Percentiles rank a stretch among this genome's conserved stretches.
These are phyloP conservation scores for Seladonia tumulorum DNA, from an alignment of 2,888 invertebrate species.

Conservation along the genomic window DNA sequence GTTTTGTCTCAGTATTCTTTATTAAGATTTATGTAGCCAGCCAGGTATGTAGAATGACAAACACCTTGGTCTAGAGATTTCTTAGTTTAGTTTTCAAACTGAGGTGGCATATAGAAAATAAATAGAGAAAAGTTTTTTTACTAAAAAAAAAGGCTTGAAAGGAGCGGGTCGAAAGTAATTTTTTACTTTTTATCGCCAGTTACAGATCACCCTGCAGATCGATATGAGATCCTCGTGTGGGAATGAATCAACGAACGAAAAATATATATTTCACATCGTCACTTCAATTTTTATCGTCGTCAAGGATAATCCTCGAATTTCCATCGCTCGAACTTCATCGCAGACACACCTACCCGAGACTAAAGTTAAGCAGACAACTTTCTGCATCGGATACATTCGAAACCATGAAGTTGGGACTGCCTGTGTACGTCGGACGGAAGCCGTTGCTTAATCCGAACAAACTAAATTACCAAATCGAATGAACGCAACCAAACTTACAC, in stretches of 20 bases:
- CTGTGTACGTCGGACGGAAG: not conserved
- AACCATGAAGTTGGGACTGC: not conserved
- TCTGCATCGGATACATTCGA: conserved; percentile 4
- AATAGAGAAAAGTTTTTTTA: too few species aligned
- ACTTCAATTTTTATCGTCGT: not conserved
- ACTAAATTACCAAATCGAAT: conserved; percentile 42
- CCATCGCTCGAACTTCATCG: conserved; percentile 8
- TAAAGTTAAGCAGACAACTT: conserved; percentile 2
- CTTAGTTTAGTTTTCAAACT: too few species aligned
- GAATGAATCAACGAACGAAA: not conserved
- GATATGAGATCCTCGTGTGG: too few species aligned
- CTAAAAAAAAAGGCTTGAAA: too few species aligned
- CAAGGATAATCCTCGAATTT: conserved; percentile 15
- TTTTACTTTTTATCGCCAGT: not conserved
- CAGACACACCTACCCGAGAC: not conserved
- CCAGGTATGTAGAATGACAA: too few species aligned
- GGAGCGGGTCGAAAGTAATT: too few species aligned
- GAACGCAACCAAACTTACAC: conserved; percentile 10
- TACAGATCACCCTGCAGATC: not conserved
- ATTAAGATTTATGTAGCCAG: too few species aligned
- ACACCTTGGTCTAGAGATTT: too few species aligned
- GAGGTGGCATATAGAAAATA: too few species aligned
- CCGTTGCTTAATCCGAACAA: conserved; percentile 23
- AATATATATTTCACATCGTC: not conserved
- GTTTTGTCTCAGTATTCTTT: too few species aligned